Evolutionary conservation across 2,797 vertebrate genomes (phyloP), one percentile per base, ranked within the genome.

Genomic region (Meda fulgida): DNA sequence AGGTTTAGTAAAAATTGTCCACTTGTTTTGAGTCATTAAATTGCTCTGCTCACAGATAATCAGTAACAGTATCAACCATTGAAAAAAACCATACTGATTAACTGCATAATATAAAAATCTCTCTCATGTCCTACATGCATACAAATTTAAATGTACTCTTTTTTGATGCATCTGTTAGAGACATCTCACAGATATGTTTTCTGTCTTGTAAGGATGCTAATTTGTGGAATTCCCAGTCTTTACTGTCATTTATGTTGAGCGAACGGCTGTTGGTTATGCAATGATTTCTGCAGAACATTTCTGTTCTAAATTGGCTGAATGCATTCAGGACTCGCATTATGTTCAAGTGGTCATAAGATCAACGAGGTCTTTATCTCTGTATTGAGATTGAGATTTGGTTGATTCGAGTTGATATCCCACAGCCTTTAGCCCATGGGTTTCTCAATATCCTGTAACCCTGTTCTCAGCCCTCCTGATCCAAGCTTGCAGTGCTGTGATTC

Each of bases 401-500:
- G 31, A 19, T 55, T 69, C 1, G 1, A 55, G 36, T 78, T 78
- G 26, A 55, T 79, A 90, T 84, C 93, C 93, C 88, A 90, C 93
- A 94, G 95, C 95, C 95, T 93, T 94, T 95, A 93, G 92, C 95
- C 94, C 92, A 94, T 36, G 26, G 70, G 53, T 81, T 80, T 69
- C 66, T 87, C 82, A 31, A 51, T 63, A 43, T 83, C 19, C 13
- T 81, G 48, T 81, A 70, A 78, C 36, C 70, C 19, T 90, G 78
- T 82, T 89, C 84, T 87, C 87, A 82, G 78, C 86, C 78, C 76
- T 86, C 87, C 89, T 90, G 70, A 91, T 90, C 94, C 94, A 91
- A 95, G 96, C 96, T 97, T 97, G 96, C 96, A 96, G 93, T 96
- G 95, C 92, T 96, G 95, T 95, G 93, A 93, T 92, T 95, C 96